Evolutionary conservation across 2,888 invertebrate genomes (phyloP), one percentile per base, ranked within the genome.

Genomic region (Falcaria lacertinaria): DNA sequence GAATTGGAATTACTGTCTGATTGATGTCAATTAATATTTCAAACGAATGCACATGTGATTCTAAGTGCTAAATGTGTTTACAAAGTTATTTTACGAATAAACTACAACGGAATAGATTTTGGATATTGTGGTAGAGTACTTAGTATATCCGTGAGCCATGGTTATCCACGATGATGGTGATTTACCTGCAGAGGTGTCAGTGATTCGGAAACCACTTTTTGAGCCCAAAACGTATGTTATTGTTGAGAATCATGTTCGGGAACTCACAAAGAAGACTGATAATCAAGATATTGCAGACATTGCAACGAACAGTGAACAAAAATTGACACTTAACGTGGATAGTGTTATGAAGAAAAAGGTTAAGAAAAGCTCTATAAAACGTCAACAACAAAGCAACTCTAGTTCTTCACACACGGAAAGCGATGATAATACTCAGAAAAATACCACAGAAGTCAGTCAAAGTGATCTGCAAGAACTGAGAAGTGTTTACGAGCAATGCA

Each of bases 401-500:
- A 28, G 28, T 11, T 11, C 28, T 28, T 28, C 28, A 28, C 11
- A 7, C 0, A 36, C 34, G 6, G 53, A 59, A 15, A 45, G 37
- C 22, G 41, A 43, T 19, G 53, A 55, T 15, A 44, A 41, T 19
- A 37, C 19, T 2, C 41, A 11, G 7, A 37, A 44, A 25, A 45
- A 34, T 2, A 35, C 13, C 1, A 42, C 41, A 7, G 51, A 60
- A 50, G 72, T 80, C 5, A 66, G 60, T 48, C 16, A 58, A 43
- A 64, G 60, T 46, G 88, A 87, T 57, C 48, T 88, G 28, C 60
- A 74, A 43, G 84, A 88, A 50, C 49, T 88, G 2, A 73, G 54
- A 58, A 54, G 54, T 16, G 76, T 80, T 8, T 88, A 88, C 45
- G 67, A 52, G 28, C 77, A 80, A 41, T 87, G 87, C 49, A 82